These are phyloP conservation scores for Helleia helle DNA, from an alignment of 2,888 invertebrate species.

Conservation along the genomic window DNA sequence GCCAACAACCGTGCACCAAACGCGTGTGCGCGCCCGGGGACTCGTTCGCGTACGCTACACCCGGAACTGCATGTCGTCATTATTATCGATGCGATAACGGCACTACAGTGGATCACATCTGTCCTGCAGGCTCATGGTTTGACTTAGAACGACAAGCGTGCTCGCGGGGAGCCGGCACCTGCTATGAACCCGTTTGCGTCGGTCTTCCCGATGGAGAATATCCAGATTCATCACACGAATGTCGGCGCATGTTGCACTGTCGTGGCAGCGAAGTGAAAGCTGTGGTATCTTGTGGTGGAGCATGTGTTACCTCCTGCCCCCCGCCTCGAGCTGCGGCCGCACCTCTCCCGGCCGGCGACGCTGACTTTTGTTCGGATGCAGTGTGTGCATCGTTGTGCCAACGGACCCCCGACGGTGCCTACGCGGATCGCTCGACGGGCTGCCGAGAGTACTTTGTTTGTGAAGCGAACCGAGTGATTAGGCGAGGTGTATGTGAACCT, in stretches of 20 bases:
- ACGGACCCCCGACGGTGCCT: slow-evolving; percentile 68
- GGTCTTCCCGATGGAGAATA: slow-evolving; percentile 72
- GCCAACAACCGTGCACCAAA: slow-evolving; percentile 47
- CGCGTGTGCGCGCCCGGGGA: slow-evolving; percentile 50
- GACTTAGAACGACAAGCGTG: slow-evolving; percentile 69
- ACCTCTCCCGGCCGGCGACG: slow-evolving; percentile 65
- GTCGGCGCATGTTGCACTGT: slow-evolving; percentile 66
- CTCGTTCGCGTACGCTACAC: slow-evolving; percentile 62
- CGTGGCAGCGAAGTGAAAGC: slow-evolving; percentile 54
- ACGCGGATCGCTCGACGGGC: slow-evolving; percentile 67
- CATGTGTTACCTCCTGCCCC: slow-evolving; percentile 43
- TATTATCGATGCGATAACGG: slow-evolving; percentile 74
- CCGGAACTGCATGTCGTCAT: slow-evolving; percentile 70
- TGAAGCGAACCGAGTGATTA: slow-evolving; percentile 61
- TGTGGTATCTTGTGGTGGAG: slow-evolving; percentile 43
- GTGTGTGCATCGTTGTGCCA: slow-evolving; percentile 65
- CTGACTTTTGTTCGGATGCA: slow-evolving; percentile 64
- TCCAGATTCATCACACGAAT: slow-evolving; percentile 73
- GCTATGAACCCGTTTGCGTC: slow-evolving; percentile 75
- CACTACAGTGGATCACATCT: slow-evolving; percentile 56
- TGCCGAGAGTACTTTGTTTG: slow-evolving; percentile 76
- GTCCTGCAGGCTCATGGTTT: slow-evolving; percentile 71
- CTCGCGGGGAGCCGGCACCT: slow-evolving; percentile 67
- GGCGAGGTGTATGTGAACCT: slow-evolving; percentile 70
- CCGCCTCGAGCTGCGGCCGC: slow-evolving; percentile 52